These are phyloP conservation scores for Callospermophilus lateralis DNA, from an alignment of 2,113 vertebrate genomes.

Conservation along the genomic window DNA sequence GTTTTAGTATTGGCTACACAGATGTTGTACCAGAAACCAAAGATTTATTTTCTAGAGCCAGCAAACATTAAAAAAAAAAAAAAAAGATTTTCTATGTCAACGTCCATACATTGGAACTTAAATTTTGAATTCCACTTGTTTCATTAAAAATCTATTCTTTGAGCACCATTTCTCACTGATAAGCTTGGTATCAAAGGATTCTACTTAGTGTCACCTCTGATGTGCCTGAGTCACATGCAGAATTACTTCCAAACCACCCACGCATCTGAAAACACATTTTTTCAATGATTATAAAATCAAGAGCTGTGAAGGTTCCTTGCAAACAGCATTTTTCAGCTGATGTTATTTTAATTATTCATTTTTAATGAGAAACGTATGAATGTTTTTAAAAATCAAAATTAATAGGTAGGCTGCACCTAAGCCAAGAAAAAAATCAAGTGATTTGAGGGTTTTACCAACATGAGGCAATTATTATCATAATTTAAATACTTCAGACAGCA, in stretches of 20 bases:
- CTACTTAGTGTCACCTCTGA: neutral
- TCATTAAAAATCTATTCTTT: constrained; percentile 21
- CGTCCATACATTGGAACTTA: neutral
- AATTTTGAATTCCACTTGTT: constrained; percentile 42
- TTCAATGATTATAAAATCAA: constrained; percentile 62
- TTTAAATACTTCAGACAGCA: constrained; percentile 57
- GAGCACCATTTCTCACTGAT: neutral
- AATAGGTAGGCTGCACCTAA: constrained; percentile 22
- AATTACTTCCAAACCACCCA: constrained; percentile 57
- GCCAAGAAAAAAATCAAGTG: constrained; percentile 1
- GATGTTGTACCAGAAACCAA: constrained; percentile 4
- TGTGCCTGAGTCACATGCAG: neutral
- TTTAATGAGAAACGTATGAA: constrained; percentile 60
- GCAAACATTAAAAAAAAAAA: neutral
- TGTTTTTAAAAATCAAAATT: constrained; percentile 33
- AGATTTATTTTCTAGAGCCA: constrained; percentile 14
- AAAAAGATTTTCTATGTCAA: neutral
- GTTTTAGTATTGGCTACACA: neutral
- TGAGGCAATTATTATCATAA: constrained; percentile 26
- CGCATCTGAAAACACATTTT: constrained; percentile 52
- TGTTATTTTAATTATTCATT: constrained; percentile 71
- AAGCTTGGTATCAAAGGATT: constrained; percentile 34
- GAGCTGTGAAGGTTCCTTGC: constrained; percentile 35
- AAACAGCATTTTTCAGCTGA: constrained; percentile 58
- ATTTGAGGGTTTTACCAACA: constrained; percentile 10